A percentile compares a stretch with the other conserved stretches of the same genome.
Evolutionary conservation across 2,797 vertebrate species (phyloP).

Genomic region (Lutra lutra): DNA sequence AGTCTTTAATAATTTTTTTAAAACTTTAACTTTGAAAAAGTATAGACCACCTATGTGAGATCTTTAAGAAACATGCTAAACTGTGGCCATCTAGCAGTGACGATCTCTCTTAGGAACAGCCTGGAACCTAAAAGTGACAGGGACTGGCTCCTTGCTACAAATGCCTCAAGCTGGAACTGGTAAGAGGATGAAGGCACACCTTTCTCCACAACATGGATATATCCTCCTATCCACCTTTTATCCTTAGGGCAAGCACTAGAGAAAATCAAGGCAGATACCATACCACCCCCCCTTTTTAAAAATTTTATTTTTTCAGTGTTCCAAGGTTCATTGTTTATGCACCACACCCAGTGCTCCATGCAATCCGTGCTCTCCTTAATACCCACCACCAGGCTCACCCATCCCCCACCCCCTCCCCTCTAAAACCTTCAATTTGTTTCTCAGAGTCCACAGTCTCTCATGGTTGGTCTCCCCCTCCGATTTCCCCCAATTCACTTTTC

Average conservation of each 20-base stretch:
- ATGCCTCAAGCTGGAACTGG: not conserved
- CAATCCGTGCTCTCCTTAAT: no score
- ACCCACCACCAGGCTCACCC: no score
- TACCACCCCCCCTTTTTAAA: no score
- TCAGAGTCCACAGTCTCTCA: no score
- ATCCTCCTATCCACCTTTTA: not conserved
- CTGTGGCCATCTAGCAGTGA: not conserved
- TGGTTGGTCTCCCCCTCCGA: no score
- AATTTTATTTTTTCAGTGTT: no score
- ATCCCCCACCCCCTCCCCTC: no score
- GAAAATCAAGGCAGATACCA: not conserved
- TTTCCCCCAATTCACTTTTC: no score
- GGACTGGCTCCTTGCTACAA: not conserved
- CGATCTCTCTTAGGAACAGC: constrained; percentile 5
- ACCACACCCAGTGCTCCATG: no score
- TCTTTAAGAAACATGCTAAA: constrained; percentile 42
- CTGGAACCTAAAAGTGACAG: not conserved
- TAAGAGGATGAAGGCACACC: not conserved
- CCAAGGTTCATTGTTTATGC: no score
- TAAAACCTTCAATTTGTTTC: no score
- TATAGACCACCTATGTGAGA: not conserved
- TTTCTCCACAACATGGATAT: not conserved
- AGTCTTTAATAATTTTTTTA: not conserved
- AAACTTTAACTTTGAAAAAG: not conserved
- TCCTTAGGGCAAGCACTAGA: not conserved